phyloP scores from a whole-genome alignment of 2,113 vertebrate species.

The Lepus europaeus region DNA sequence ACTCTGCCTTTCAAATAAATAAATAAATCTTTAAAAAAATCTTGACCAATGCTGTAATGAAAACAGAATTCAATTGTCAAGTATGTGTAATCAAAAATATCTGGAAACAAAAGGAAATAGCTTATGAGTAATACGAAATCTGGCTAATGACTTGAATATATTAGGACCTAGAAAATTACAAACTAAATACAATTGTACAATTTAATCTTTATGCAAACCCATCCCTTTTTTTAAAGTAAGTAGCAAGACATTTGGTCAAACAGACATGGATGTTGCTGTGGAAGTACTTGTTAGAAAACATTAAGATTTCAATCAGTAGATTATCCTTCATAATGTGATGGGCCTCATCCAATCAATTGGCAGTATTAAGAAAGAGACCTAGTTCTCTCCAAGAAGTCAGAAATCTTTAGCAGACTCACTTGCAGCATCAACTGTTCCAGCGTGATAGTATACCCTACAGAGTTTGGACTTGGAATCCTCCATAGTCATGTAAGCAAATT shows the following conservation, averaged over 20 bases:
- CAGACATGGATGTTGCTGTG: not conserved
- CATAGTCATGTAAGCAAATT: not conserved
- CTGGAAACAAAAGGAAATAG: not conserved
- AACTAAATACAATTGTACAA: not conserved
- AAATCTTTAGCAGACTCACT: not conserved
- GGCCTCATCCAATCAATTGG: not conserved
- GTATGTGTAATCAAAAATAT: not conserved
- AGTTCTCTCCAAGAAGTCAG: not conserved
- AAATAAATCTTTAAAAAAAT: not conserved
- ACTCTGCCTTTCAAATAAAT: too few relatives aligned
- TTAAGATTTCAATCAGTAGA: not conserved
- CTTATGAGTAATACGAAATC: not conserved
- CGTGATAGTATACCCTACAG: not conserved
- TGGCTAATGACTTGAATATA: not conserved
- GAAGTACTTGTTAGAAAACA: not conserved
- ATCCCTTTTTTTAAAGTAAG: not conserved
- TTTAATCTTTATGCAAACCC: not conserved
- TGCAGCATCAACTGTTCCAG: not conserved
- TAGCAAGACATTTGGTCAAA: not conserved
- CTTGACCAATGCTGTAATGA: slow-evolving; percentile 9
- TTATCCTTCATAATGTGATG: not conserved
- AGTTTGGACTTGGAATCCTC: not conserved
- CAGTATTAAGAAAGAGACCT: not conserved
- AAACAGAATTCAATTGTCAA: not conserved
- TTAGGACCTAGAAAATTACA: slow-evolving; percentile 11